A percentile compares a stretch with the other conserved stretches of the same genome.
Evolutionary conservation across 2,888 invertebrate genomes (phyloP).

Genomic region (Omphaloscelis lunosa): DNA sequence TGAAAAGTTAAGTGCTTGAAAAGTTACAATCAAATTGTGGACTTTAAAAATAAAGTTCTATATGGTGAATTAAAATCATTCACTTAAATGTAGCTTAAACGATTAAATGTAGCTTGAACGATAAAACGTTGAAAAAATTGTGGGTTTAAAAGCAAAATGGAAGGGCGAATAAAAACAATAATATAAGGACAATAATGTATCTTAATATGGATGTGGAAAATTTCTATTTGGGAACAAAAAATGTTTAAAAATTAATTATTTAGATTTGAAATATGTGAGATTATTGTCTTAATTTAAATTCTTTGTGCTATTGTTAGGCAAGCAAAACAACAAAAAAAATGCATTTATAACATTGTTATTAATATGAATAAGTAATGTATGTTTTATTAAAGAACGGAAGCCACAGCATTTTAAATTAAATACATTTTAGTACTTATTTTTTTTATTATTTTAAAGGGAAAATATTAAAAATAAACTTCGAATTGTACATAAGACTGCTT

Average conservation of each 20-base stretch:
- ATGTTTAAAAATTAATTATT: background rate
- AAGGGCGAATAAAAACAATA: background rate
- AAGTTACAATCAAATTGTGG: background rate
- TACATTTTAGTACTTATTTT: background rate
- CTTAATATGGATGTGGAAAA: background rate
- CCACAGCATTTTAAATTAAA: background rate
- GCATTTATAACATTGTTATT: conserved; percentile 45
- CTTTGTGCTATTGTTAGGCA: background rate
- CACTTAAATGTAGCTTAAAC: background rate
- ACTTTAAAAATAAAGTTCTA: background rate
- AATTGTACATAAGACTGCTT: conserved; percentile 72
- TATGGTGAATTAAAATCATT: background rate
- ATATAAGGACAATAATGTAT: background rate
- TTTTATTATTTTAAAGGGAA: background rate
- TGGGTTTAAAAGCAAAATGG: conserved; percentile 2
- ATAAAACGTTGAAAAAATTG: background rate
- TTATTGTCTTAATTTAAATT: conserved; percentile 16
- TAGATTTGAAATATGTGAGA: background rate
- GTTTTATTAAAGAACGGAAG: background rate
- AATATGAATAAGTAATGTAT: background rate
- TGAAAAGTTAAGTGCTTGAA: conserved; percentile 21
- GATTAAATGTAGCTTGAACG: background rate
- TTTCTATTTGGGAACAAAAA: background rate
- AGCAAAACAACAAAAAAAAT: conserved; percentile 9
- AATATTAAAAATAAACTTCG: conserved; percentile 11